Evolutionary conservation across 2,797 vertebrate species (phyloP).

Genomic region (Melanotaenia trifasciata): DNA sequence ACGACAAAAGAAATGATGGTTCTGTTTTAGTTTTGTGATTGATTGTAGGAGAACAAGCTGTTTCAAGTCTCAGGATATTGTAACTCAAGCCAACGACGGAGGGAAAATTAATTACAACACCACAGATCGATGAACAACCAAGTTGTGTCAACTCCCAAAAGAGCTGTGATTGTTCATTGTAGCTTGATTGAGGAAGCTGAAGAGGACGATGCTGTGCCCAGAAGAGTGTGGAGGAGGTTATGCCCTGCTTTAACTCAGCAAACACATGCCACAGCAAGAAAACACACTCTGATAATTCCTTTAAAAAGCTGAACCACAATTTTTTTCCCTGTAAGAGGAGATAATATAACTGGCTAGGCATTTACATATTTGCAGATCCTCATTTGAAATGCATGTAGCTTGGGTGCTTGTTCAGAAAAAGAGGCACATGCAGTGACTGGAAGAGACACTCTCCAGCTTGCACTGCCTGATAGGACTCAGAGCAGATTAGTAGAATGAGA

Average conservation of each 20-base stretch:
- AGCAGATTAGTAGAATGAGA: constrained; percentile 74
- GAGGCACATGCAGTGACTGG: constrained; percentile 33
- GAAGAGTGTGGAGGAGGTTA: constrained; percentile 43
- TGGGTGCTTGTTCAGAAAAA: constrained; percentile 13
- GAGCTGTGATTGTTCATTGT: constrained; percentile 75
- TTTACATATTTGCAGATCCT: constrained; percentile 39
- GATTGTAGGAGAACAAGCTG: constrained; percentile 65
- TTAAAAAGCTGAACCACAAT: constrained; percentile 31
- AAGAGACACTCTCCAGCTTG: constrained; percentile 54
- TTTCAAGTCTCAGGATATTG: constrained; percentile 76
- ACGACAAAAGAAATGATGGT: constrained; percentile 52
- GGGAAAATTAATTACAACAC: constrained; percentile 84
- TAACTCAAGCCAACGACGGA: constrained; percentile 73
- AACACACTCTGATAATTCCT: constrained; percentile 32
- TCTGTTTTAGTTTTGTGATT: constrained; percentile 67
- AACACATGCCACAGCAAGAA: constrained; percentile 31
- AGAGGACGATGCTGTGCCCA: constrained; percentile 36
- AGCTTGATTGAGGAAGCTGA: constrained; percentile 62
- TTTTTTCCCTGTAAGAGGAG: constrained; percentile 5
- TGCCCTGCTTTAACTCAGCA: constrained; percentile 55
- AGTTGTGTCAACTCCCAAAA: constrained; percentile 79
- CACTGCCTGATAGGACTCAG: constrained; percentile 56
- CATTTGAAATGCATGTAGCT: constrained; percentile 46
- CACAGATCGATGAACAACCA: constrained; percentile 81
- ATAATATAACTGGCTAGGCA: constrained; percentile 32